Conservation (phyloP, 2,797 vertebrate species). For the Thunnus albacares region DNA sequence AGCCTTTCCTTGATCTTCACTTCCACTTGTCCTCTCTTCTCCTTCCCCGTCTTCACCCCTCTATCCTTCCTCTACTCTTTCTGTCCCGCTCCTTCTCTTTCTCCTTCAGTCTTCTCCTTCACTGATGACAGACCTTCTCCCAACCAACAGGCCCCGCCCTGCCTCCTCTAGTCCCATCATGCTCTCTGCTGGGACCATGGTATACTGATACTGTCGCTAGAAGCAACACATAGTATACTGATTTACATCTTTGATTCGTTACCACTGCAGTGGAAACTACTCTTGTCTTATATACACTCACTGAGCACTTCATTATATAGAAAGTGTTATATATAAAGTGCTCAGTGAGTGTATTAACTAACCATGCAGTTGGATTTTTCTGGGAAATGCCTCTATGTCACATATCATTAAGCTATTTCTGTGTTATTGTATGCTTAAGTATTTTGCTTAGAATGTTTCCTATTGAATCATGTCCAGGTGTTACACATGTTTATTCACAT, state of each 20-base stretch:
- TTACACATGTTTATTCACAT: too few relatives aligned
- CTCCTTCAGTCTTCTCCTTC: slow-evolving; percentile 71
- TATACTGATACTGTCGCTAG: slow-evolving; percentile 36
- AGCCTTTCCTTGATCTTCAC: slow-evolving; percentile 26
- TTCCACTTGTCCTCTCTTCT: slow-evolving; percentile 23
- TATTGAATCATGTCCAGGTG: too few relatives aligned
- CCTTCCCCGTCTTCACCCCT: neutral
- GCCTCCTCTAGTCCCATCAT: slow-evolving; percentile 60
- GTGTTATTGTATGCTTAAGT: too few relatives aligned
- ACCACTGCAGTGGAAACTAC: neutral
- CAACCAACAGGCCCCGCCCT: slow-evolving; percentile 82
- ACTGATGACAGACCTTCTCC: slow-evolving; percentile 65
- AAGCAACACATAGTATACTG: neutral
- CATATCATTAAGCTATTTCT: too few relatives aligned
- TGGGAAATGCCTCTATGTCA: too few relatives aligned
- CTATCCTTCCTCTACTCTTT: slow-evolving; percentile 2
- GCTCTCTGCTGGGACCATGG: slow-evolving; percentile 58
- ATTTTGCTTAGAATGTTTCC: too few relatives aligned
- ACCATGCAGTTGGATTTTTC: too few relatives aligned
- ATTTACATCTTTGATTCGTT: neutral
- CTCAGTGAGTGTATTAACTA: too few relatives aligned
- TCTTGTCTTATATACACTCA: neutral
- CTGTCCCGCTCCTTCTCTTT: slow-evolving; percentile 26
- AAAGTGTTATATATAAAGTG: too few relatives aligned
- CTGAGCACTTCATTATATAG: too few relatives aligned